These are phyloP conservation scores for Platycnemis pennipes DNA, from an alignment of 2,888 invertebrate species.

Conservation along the genomic window DNA sequence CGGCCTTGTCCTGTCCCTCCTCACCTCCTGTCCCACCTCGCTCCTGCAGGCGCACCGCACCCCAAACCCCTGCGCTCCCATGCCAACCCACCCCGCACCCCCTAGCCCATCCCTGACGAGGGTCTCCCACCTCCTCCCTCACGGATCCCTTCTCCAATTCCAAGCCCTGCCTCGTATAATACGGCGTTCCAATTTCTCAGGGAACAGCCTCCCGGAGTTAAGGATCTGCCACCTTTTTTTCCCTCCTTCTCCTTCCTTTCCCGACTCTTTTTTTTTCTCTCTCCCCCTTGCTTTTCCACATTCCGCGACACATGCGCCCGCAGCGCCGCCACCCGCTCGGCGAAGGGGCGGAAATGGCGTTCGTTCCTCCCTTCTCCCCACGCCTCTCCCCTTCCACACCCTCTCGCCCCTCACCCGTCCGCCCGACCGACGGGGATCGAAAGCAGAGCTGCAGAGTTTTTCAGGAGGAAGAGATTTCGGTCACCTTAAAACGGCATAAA, in stretches of 20 bases:
- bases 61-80: neutral
- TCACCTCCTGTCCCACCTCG: neutral
- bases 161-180: conserved; percentile 70
- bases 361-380: too few species aligned
- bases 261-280: neutral
- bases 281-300: neutral
- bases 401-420: neutral
- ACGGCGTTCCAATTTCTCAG: conserved; percentile 38
- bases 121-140: neutral
- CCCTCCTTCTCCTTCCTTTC: neutral
- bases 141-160: conserved; percentile 70
- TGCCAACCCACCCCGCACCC: neutral
- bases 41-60: conserved; percentile 37
- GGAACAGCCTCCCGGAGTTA: neutral
- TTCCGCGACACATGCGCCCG: neutral
- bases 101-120: neutral
- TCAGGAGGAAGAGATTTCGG: neutral
- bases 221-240: neutral
- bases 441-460: neutral
- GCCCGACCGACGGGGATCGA: neutral
- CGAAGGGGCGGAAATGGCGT: neutral
- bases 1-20: neutral
- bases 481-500: neutral
- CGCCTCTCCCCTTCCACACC: neutral
- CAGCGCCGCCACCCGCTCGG: neutral